Evolutionary conservation across 2,113 vertebrate genomes (phyloP), one percentile per base, ranked within the genome.

Genomic region (Corythornis madagascariensis): DNA sequence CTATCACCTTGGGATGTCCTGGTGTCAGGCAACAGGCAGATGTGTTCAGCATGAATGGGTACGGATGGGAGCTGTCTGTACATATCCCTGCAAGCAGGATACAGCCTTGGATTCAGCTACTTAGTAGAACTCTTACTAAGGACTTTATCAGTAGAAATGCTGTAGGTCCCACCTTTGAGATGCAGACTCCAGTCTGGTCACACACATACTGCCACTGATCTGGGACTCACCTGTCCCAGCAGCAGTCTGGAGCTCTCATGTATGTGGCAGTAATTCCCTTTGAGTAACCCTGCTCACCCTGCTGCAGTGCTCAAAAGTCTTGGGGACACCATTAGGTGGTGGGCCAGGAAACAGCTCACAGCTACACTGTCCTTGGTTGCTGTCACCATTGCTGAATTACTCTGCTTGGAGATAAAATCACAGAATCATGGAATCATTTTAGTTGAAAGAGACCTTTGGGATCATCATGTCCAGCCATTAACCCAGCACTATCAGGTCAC

Each of bases 41-140:
- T 0, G 31, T 1, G 2, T 26, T 72, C 78, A 66, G 10, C 50
- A 6, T 4, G 28, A 12, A 16, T 2, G 16, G 15, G 11, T 60
- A n/a, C 7, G 35, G 63, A 4, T 52, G 48, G 60, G 55, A 60
- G 29, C 78, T 78, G 21, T 19, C 53, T 2, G 2, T 5, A 3
- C 28, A 1, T 10, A 45, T 3, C 31, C 33, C 47, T 10, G 17
- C n/a, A 31, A 82, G 38, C 67, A 26, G 47, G 26, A 31, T 6
- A 19, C 50, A 64, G 50, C 35, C 42, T 42, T 12, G 9, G 50
- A 17, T 2, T 3, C 16, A 45, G 59, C 12, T 40, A 5, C 25
- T 21, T 12, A 22, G 35, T 15, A 76, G 35, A 73, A 25, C 47
- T 9, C 70, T 22, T 7, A 18, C 70, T 18, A 0, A 31, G 16